Base-by-base conservation (phyloP, 2,888 invertebrate species). In the Asteroscopus sphinx region DNA sequence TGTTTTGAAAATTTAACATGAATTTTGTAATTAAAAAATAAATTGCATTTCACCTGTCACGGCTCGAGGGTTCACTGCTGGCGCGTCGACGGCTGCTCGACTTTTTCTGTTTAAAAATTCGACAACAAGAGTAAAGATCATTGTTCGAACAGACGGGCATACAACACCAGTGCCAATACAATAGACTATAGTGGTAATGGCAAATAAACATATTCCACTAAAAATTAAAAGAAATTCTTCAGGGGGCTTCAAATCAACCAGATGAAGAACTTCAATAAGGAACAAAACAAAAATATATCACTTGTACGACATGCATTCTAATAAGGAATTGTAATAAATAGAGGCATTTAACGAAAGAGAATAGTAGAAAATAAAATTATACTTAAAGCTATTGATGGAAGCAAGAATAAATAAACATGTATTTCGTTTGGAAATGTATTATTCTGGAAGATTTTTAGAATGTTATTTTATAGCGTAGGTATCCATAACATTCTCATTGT, bases 151-250 rank as follows among this genome's bases (percentile, higher is more conserved):
- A 80, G 73, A 63, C 53, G 30, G 61, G 62, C 67, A 79, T 70
- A 79, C 80, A 92, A 93, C 93, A 94, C 93, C 93, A 91, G 94
- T 94, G 94, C 93, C 94, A 93, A 92, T 92, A 91, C 91, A 91
- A 90, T 86, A 92, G 82, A 88, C 93, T 93, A 93, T 80, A 85
- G 93, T 94, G 93, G 89, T 90, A 88, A 92, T 89, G 88, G 89
- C 91, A 92, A 92, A 88, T 86, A 87, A 92, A 89, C 71, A 84
- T 80, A 72, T 80, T 80, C 75, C 81, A 84, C 88, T 89, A 89
- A 85, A 79, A 78, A 63, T 71, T 58, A 73, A 68, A 63, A 68
- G 86, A 87, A 88, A 87, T 82, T 80, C 84, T 79, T 86, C 85
- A 85, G 59, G 68, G 69, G 69, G 76, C 70, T 58, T 57, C 54